phyloP scores from a whole-genome alignment of 2,113 vertebrate species.

The Microtus richardsoni region DNA sequence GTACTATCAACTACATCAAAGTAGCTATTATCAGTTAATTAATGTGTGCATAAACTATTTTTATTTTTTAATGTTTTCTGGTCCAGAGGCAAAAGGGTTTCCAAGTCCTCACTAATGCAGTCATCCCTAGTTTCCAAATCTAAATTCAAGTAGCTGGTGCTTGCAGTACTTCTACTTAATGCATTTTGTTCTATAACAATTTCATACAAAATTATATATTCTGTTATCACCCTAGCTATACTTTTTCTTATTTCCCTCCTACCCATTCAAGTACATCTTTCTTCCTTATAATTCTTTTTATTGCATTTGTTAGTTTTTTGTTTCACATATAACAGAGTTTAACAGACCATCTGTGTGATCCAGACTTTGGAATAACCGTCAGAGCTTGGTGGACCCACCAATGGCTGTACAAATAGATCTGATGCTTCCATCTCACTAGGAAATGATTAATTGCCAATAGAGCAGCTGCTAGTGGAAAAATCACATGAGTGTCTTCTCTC shows the following conservation, averaged over 20 bases:
- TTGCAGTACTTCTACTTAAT: not conserved
- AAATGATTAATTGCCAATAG: not conserved
- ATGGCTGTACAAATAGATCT: not conserved
- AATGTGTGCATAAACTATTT: not conserved
- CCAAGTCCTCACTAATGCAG: not conserved
- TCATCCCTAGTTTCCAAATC: not conserved
- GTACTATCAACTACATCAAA: not conserved
- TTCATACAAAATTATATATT: not conserved
- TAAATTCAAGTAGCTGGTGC: not conserved
- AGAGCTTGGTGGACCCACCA: not conserved
- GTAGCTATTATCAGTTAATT: not conserved
- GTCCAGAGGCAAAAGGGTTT: not conserved
- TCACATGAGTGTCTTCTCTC: too few species aligned
- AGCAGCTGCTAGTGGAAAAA: not conserved
- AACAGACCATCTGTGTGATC: not conserved
- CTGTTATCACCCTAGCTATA: too few species aligned
- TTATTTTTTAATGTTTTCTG: not conserved
- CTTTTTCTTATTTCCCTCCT: not conserved
- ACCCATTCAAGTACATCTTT: not conserved
- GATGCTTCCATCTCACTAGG: not conserved
- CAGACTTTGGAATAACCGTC: not conserved
- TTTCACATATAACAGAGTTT: not conserved
- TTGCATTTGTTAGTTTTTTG: not conserved
- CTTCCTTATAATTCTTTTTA: not conserved
- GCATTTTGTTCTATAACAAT: not conserved